Conservation (phyloP, 2,888 invertebrate genomes). For the Pycnomerus fuliginosus region DNA sequence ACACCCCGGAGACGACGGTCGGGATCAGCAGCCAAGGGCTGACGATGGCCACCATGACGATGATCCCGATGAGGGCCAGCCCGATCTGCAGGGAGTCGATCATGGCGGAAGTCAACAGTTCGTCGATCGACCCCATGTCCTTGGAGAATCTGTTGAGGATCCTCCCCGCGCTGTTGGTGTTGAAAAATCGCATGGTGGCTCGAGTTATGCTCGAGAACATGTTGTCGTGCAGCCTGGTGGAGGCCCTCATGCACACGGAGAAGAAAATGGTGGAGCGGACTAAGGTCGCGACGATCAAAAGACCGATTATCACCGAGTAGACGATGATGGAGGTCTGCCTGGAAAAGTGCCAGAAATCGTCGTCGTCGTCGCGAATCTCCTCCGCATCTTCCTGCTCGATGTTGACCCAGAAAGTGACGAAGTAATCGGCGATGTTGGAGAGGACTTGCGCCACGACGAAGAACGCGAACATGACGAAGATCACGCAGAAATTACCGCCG, state of each 20-base stretch:
- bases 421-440: conserved; percentile 81
- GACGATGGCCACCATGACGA: conserved; percentile 69
- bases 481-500: conserved; percentile 68
- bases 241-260: conserved; percentile 56
- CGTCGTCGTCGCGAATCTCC: conserved; percentile 29
- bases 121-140: conserved; percentile 64
- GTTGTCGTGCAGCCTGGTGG: conserved; percentile 57
- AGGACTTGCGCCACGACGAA: conserved; percentile 69
- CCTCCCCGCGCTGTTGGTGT: conserved; percentile 62
- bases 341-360: conserved; percentile 44
- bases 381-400: conserved; percentile 41
- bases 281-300: conserved; percentile 52
- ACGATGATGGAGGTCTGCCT: conserved; percentile 46
- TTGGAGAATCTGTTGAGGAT: conserved; percentile 71
- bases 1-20: conserved; percentile 61
- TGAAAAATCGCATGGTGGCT: conserved; percentile 68
- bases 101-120: conserved; percentile 54
- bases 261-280: conserved; percentile 57
- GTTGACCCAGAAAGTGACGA: conserved; percentile 71
- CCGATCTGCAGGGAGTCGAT: conserved; percentile 60
- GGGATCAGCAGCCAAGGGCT: conserved; percentile 70
- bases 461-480: conserved; percentile 62
- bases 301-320: conserved; percentile 50
- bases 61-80: conserved; percentile 66
- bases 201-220: conserved; percentile 58